A percentile compares a stretch with the other conserved stretches of the same genome.
These are phyloP conservation scores for Galeopsomyia nigrocyanea DNA, from an alignment of 2,888 invertebrate species.

Conservation along the genomic window DNA sequence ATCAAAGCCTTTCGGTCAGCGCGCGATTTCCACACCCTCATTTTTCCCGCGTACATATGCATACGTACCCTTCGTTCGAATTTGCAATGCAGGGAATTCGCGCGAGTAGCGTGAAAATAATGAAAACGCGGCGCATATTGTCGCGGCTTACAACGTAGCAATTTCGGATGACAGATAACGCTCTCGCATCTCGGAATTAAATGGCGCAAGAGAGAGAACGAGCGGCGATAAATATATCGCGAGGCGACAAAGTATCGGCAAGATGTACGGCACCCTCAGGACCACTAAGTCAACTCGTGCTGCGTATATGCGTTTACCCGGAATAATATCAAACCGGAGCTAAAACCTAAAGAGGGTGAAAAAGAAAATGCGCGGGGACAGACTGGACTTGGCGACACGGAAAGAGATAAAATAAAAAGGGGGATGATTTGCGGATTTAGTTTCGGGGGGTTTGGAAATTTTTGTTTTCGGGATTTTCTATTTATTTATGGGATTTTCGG, in stretches of 20 bases:
- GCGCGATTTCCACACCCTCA: conserved; percentile 3
- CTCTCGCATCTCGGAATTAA: conserved; percentile 67
- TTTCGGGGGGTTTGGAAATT: conserved; percentile 31
- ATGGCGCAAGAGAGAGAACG: conserved; percentile 44
- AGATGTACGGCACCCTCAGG: conserved; percentile 67
- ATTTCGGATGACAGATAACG: conserved; percentile 66
- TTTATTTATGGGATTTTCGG: conserved; percentile 35
- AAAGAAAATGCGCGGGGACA: neutral
- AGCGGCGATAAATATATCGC: conserved; percentile 63
- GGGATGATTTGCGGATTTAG: conserved; percentile 43
- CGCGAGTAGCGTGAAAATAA: conserved; percentile 54
- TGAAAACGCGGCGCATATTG: conserved; percentile 64
- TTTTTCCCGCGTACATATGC: neutral
- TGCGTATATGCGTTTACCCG: conserved; percentile 64
- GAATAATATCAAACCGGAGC: conserved; percentile 42
- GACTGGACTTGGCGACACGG: conserved; percentile 5
- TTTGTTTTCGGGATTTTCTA: conserved; percentile 38
- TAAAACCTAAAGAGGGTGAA: neutral
- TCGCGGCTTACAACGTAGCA: conserved; percentile 67
- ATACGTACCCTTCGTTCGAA: neutral
- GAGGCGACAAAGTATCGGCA: conserved; percentile 67
- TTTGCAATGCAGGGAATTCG: neutral
- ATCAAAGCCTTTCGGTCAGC: conserved; percentile 18
- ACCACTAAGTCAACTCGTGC: conserved; percentile 65
- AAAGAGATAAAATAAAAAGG: conserved; percentile 12